Percentiles rank a stretch among this genome's conserved stretches.
phyloP scores from a whole-genome alignment of 2,888 invertebrate genomes.

The Eilema caniola region DNA sequence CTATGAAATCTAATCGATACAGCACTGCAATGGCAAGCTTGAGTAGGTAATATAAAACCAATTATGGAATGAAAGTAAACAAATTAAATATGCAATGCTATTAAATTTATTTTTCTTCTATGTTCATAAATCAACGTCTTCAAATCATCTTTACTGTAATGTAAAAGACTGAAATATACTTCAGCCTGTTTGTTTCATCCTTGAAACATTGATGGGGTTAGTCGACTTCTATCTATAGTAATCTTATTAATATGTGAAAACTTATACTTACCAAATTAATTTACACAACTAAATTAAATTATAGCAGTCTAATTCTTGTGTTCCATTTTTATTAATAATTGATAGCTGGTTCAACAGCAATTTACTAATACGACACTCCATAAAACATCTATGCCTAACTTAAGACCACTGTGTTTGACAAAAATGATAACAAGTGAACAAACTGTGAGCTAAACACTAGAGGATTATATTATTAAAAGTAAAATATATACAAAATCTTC shows the following conservation, averaged over 20 bases:
- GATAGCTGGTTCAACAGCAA: background rate
- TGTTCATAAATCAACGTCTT: background rate
- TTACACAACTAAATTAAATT: background rate
- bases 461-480: conserved; percentile 46
- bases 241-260: background rate
- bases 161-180: background rate
- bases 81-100: background rate
- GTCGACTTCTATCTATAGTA: background rate
- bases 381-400: background rate
- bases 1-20: background rate
- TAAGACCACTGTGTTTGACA: background rate
- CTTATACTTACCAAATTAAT: conserved; percentile 4
- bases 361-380: background rate
- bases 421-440: conserved; percentile 28
- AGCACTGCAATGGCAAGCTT: background rate
- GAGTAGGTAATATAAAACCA: background rate
- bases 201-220: background rate
- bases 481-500: conserved; percentile 61
- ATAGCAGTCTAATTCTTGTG: background rate
- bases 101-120: background rate
- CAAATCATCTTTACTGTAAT: too few species aligned
- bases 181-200: background rate
- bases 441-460: conserved; percentile 41
- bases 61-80: background rate
- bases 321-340: background rate